Conservation (phyloP, 2,888 invertebrate genomes). For the Operophtera brumata region DNA sequence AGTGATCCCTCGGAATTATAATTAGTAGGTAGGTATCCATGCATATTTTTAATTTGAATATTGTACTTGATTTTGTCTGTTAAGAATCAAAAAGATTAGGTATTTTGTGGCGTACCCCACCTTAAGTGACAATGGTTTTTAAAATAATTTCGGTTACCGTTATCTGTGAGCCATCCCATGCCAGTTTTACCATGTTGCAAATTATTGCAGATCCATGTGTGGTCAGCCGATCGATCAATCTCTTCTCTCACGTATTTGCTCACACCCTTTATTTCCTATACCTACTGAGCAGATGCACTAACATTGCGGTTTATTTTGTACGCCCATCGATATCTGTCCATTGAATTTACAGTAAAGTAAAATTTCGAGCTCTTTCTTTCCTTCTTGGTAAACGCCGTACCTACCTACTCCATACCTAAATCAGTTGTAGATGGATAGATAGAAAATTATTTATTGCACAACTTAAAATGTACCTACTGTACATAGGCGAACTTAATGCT, state of each 20-base stretch:
- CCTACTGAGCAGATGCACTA: conserved; percentile 22
- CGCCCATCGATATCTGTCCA: not conserved
- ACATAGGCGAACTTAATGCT: too few species aligned
- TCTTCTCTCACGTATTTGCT: conserved; percentile 22
- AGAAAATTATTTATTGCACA: too few species aligned
- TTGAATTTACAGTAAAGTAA: not conserved
- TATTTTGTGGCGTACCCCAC: too few species aligned
- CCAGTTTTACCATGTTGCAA: not conserved
- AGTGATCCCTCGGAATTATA: too few species aligned
- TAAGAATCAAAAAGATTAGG: too few species aligned
- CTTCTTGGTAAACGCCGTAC: not conserved
- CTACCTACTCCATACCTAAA: not conserved
- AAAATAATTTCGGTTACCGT: not conserved
- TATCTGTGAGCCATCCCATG: not conserved
- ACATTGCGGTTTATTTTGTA: conserved; percentile 17
- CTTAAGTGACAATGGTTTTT: too few species aligned
- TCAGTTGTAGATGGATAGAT: too few species aligned
- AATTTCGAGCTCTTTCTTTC: too few species aligned
- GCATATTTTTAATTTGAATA: too few species aligned
- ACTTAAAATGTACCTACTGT: too few species aligned
- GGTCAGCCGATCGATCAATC: conserved; percentile 30
- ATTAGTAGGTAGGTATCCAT: too few species aligned
- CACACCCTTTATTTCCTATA: conserved; percentile 28
- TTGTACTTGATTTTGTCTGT: too few species aligned
- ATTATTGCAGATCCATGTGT: conserved; percentile 21